Percentiles rank a stretch among this genome's conserved stretches.
Conservation (phyloP, 2,113 vertebrate genomes). For the Oreocharis arfaki region DNA sequence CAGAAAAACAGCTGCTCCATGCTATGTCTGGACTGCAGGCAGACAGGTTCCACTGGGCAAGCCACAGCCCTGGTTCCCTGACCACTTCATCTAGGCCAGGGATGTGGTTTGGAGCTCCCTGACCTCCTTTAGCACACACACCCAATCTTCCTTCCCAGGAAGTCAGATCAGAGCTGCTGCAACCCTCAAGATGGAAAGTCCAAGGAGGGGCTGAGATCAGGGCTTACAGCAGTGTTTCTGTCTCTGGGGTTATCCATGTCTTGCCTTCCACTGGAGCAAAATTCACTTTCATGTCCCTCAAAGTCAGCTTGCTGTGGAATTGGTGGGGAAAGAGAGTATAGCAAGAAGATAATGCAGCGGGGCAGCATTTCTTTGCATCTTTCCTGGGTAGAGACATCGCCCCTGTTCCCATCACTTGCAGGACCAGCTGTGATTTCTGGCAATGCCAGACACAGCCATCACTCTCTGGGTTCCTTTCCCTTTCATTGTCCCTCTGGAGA, state of each 20-base stretch:
- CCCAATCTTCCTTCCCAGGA: not conserved
- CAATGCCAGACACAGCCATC: not conserved
- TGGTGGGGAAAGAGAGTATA: not conserved
- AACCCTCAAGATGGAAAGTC: not conserved
- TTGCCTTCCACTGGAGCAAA: not conserved
- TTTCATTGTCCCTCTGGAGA: conserved; percentile 41
- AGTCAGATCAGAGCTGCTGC: not conserved
- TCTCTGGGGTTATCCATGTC: not conserved
- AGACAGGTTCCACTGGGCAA: not conserved
- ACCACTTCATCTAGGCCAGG: not conserved
- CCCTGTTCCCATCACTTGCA: not conserved
- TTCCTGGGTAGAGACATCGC: not conserved
- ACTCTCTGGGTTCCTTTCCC: conserved; percentile 17
- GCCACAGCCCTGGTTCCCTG: not conserved
- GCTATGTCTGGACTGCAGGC: not conserved
- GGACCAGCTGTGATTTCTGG: conserved; percentile 48
- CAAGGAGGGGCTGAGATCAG: not conserved
- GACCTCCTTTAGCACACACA: not conserved
- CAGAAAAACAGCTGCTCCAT: not conserved
- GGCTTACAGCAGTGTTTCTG: not conserved
- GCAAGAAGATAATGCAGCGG: not conserved
- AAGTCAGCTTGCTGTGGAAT: not conserved
- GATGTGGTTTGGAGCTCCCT: not conserved
- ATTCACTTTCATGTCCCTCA: not conserved
- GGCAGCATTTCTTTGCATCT: not conserved